Conservation (phyloP, 2,113 vertebrate genomes). For the Pseudorasbora parva region DNA sequence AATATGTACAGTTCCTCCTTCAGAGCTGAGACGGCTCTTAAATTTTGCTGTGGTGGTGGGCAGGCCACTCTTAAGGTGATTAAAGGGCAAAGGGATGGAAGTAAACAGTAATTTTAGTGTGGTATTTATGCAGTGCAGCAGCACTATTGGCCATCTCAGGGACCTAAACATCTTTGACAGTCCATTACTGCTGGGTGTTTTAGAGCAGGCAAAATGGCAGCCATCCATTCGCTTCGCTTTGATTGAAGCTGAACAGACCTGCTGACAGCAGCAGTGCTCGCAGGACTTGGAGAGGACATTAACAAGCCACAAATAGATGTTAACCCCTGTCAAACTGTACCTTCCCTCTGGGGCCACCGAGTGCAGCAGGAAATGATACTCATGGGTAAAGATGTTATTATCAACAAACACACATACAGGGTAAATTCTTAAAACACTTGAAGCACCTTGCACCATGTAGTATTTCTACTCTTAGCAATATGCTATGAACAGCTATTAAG, state of each 20-base stretch:
- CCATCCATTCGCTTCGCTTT: constrained; percentile 57
- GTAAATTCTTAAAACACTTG: background rate
- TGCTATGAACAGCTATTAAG: background rate
- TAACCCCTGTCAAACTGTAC: constrained; percentile 11
- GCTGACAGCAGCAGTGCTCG: constrained; percentile 54
- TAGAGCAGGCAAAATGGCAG: constrained; percentile 28
- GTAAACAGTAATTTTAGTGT: constrained; percentile 64
- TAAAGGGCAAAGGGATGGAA: constrained; percentile 42
- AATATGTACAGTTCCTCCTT: background rate
- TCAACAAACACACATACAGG: background rate
- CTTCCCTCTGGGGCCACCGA: background rate
- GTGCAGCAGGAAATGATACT: constrained; percentile 15
- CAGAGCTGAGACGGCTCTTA: background rate
- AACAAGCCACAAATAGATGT: constrained; percentile 51
- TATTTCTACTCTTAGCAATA: background rate
- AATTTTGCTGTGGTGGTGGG: constrained; percentile 4
- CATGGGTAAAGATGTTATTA: constrained; percentile 1
- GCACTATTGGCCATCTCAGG: constrained; percentile 63
- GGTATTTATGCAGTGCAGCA: constrained; percentile 59
- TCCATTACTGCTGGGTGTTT: constrained; percentile 45
- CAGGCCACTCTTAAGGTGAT: constrained; percentile 13
- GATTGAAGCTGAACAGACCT: constrained; percentile 65
- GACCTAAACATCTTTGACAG: constrained; percentile 61
- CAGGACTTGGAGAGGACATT: constrained; percentile 46
- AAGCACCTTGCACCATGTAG: background rate